Base-by-base conservation (phyloP, 2,797 vertebrate genomes). In the Hypotaenidia philippensis region DNA sequence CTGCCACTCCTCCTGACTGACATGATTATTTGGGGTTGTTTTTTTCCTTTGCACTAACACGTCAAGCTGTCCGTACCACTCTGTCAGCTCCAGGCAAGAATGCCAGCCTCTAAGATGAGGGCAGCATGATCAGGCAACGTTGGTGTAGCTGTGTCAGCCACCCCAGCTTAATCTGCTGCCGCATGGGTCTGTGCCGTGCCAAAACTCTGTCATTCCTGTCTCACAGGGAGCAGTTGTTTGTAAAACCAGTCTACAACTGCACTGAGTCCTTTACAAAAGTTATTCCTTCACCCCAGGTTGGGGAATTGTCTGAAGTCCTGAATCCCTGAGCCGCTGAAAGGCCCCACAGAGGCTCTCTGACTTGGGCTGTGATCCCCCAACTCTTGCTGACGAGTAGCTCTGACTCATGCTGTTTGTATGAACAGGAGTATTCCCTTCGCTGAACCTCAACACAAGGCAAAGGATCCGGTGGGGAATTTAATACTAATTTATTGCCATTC, bases 1-100 rank as follows among this genome's bases (percentile, higher is more conserved):
- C 75, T 68, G 68, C 64, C 92, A 47, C 38, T 41, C 34, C 2
- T 70, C 44, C 72, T 4, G 7, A 45, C 21, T 74, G 81, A 63
- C 57, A 10, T 55, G 16, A 36, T 86, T 44, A 44, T 44, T 19
- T 44, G 41, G 41, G 41, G 17, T 88, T 79, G 55, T 63, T 44
- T 86, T 85, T 82, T 69, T 59, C 70, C 47, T 93, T 89, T 69
- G 31, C 49, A 78, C 5, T 14, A 71, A 65, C 57, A 31, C 0
- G 0, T 77, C 79, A 74, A 90, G 88, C 83, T 91, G 79, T 78
- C 90, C 9, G 1, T 45, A 63, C 40, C 65, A 56, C 52, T 80
- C 87, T 66, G 76, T 66, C 88, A 91, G 83, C 79, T 89, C 49
- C 85, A 66, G 83, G 83, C 66, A 84, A 69, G 57, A 77, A 77